A percentile compares a stretch with the other conserved stretches of the same genome.
phyloP scores from a whole-genome alignment of 1,140 invertebrate genomes.

The Danaus melanippus region DNA sequence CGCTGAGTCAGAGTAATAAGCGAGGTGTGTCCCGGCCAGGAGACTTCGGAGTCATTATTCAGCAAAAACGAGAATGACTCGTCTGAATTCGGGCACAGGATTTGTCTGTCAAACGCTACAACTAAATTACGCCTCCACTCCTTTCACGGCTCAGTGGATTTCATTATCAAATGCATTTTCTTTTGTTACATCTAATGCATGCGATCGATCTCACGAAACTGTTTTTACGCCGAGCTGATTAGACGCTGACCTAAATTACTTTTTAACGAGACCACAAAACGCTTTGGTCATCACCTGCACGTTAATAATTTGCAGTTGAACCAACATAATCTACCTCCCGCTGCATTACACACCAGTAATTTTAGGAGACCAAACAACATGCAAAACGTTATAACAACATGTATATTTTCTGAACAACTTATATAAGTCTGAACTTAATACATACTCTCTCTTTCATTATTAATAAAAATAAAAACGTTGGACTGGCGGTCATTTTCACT shows the following conservation, averaged over 20 bases:
- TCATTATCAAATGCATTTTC: conserved; percentile 43
- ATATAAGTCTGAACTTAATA: too few species aligned
- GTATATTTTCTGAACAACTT: too few species aligned
- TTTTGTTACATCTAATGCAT: conserved; percentile 32
- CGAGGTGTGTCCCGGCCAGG: conserved; percentile 45
- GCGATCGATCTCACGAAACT: conserved; percentile 3
- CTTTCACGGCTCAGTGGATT: conserved; percentile 49
- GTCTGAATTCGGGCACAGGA: conserved; percentile 35
- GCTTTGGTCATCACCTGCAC: conserved; percentile 1
- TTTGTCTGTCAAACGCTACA: conserved; percentile 55
- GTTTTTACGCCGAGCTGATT: conserved; percentile 20
- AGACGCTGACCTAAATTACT: conserved; percentile 40
- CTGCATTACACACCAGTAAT: too few species aligned
- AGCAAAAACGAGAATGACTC: conserved; percentile 37
- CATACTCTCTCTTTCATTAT: too few species aligned
- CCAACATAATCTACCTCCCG: neutral
- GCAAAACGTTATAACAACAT: too few species aligned
- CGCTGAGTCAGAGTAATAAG: conserved; percentile 50
- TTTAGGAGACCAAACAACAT: too few species aligned
- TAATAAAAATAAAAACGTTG: too few species aligned
- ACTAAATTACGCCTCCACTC: conserved; percentile 59
- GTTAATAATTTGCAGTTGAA: conserved; percentile 7
- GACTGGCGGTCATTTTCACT: too few species aligned
- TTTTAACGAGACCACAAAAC: conserved; percentile 42
- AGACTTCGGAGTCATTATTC: conserved; percentile 45